These are phyloP conservation scores for Phenganax marumi DNA, from an alignment of 92 coral and sea anemone species.

Conservation along the genomic window DNA sequence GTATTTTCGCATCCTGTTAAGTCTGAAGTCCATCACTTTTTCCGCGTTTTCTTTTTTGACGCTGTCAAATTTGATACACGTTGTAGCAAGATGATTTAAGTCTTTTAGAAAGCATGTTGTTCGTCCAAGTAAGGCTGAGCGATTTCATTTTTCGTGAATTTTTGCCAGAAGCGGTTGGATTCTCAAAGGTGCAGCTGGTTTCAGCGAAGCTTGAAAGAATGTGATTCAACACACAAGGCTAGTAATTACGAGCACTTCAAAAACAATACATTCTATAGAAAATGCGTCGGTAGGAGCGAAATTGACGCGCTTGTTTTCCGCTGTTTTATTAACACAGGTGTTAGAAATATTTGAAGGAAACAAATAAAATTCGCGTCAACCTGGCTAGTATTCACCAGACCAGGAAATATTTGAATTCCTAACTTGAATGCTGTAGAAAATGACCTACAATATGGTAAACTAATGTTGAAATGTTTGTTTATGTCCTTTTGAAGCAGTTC, in stretches of 20 bases:
- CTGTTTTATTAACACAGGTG: slow-evolving; percentile 38
- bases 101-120: too few species aligned
- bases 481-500: too few species aligned
- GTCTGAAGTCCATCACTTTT: too few species aligned
- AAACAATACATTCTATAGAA: slow-evolving; percentile 19
- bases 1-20: too few species aligned
- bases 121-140: background rate
- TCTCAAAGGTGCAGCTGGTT: slow-evolving; percentile 31
- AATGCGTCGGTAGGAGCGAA: slow-evolving; percentile 28
- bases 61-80: too few species aligned
- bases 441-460: too few species aligned
- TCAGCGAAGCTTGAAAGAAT: slow-evolving; percentile 35
- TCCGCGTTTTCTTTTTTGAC: too few species aligned
- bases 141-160: background rate
- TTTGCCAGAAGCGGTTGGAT: slow-evolving; percentile 18
- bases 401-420: too few species aligned
- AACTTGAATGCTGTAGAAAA: too few species aligned
- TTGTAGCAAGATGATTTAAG: too few species aligned
- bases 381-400: slow-evolving; percentile 4
- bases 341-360: slow-evolving; percentile 24
- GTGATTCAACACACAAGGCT: slow-evolving; percentile 20
- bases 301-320: slow-evolving; percentile 30
- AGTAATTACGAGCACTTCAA: slow-evolving; percentile 24
- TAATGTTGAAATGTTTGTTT: too few species aligned
- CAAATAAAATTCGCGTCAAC: slow-evolving; percentile 7